phyloP scores from a whole-genome alignment of 2,797 vertebrate genomes.

The Staurois parvus region DNA sequence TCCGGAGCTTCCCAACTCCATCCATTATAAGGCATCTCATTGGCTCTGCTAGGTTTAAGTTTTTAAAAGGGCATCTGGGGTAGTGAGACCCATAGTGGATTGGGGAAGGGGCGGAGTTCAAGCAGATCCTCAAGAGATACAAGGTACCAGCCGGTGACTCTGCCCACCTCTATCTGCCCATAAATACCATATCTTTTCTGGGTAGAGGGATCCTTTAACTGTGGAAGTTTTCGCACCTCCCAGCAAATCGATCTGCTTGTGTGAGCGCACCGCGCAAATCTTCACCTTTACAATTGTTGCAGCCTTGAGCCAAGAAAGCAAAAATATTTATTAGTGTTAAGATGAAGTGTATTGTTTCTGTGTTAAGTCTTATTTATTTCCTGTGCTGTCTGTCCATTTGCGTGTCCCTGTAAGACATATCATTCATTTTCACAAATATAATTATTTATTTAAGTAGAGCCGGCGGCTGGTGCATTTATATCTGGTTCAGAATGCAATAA shows the following conservation, averaged over 20 bases:
- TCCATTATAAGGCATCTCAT: too few relatives aligned
- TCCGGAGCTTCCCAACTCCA: neutral
- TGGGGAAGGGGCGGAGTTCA: neutral
- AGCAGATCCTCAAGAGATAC: too few relatives aligned
- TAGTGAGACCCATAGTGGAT: neutral
- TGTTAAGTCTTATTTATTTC: neutral
- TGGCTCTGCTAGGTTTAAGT: too few relatives aligned
- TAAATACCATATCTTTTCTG: neutral
- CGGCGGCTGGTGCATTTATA: too few relatives aligned
- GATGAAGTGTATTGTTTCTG: neutral
- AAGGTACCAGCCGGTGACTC: neutral
- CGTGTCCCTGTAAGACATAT: neutral
- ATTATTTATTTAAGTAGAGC: too few relatives aligned
- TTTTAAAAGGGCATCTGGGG: too few relatives aligned
- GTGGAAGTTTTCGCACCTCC: neutral
- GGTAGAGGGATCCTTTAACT: neutral
- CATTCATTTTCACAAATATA: neutral
- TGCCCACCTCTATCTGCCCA: neutral
- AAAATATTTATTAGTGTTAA: neutral
- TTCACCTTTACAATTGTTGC: neutral
- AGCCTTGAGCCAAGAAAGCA: conserved; percentile 29
- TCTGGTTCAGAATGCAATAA: neutral
- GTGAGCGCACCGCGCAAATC: neutral
- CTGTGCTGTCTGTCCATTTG: neutral
- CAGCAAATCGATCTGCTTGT: neutral